These are phyloP conservation scores for Macrotus californicus DNA, from an alignment of 2,113 vertebrate genomes.

Conservation along the genomic window DNA sequence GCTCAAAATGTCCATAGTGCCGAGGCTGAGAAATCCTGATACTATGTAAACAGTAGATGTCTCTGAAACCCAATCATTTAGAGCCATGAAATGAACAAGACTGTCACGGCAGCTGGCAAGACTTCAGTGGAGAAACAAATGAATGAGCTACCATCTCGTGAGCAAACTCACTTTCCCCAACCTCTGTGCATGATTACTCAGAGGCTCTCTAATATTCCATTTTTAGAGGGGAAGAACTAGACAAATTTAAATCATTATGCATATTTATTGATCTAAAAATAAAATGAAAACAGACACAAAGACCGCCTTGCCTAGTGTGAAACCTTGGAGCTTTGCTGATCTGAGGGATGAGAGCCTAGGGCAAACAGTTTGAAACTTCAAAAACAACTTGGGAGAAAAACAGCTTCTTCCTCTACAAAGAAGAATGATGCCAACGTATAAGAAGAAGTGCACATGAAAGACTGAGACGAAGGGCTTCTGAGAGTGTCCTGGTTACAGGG, in stretches of 20 bases:
- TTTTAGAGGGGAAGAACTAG: background rate
- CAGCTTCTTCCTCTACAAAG: background rate
- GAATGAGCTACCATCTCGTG: background rate
- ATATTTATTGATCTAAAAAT: slow-evolving; percentile 3
- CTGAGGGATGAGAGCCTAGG: background rate
- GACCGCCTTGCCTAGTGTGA: background rate
- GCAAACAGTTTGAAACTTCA: background rate
- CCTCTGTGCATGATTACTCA: background rate
- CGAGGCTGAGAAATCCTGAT: background rate
- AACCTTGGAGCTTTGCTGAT: background rate
- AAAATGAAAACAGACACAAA: background rate
- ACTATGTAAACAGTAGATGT: background rate
- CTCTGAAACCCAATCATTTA: background rate
- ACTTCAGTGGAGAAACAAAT: background rate
- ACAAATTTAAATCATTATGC: background rate
- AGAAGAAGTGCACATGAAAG: background rate
- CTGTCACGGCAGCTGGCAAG: background rate
- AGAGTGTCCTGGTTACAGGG: background rate
- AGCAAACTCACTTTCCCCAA: background rate
- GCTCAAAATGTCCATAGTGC: background rate
- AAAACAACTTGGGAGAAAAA: background rate
- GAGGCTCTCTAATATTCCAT: background rate
- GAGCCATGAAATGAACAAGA: background rate
- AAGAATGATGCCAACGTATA: background rate
- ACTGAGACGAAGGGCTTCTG: background rate